A percentile compares a stretch with the other conserved stretches of the same genome.
Evolutionary conservation across 2,113 vertebrate species (phyloP).

Genomic region (Pituophis catenifer): DNA sequence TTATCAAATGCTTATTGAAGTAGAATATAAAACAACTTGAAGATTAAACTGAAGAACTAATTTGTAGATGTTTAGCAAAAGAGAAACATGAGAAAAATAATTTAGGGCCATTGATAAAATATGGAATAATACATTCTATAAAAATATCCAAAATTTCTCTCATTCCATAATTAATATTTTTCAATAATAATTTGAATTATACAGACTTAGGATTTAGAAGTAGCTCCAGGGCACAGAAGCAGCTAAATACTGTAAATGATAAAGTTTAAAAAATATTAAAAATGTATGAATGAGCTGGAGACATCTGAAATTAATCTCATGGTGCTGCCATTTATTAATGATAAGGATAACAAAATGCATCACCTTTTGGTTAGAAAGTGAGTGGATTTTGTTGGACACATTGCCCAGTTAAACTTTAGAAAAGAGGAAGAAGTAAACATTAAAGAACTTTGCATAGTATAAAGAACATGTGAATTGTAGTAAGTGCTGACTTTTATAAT

Average conservation of each 20-base stretch:
- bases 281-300: neutral
- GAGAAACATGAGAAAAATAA: neutral
- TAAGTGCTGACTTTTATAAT: neutral
- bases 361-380: neutral
- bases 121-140: neutral
- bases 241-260: neutral
- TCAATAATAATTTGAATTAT: neutral
- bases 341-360: constrained; percentile 5
- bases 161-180: neutral
- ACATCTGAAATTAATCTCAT: neutral
- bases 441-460: neutral
- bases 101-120: neutral
- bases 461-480: neutral
- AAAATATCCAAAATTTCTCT: neutral
- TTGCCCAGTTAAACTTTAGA: neutral
- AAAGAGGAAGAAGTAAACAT: neutral
- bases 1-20: neutral
- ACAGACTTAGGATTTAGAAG: neutral
- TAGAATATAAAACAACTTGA: neutral
- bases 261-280: neutral
- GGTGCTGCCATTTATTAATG: neutral
- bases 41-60: neutral
- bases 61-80: neutral
- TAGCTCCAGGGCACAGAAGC: neutral
- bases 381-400: neutral